Evolutionary conservation across 2,113 vertebrate species (phyloP), one percentile per base, ranked within the genome.

Genomic region (Regulus satrapa): DNA sequence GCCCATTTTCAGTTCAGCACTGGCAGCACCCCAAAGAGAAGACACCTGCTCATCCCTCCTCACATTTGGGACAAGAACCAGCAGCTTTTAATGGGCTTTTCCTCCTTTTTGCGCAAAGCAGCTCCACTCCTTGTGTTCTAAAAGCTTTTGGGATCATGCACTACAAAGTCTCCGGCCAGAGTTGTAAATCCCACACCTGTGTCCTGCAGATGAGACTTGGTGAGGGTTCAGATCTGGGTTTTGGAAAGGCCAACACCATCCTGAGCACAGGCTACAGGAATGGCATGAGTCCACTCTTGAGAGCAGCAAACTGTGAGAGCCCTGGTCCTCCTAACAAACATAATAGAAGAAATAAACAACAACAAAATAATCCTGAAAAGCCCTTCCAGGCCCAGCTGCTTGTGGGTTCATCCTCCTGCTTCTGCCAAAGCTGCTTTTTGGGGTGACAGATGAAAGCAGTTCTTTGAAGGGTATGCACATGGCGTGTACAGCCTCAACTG

Each of bases 1-100:
- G 38, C 25, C 5, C 1, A 8, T 58, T 40, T 52, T 32, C 72
- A 28, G 71, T 3, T 40, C 25, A 2, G 26, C 12, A 2, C 46
- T 16, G 9, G 52, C 48, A 43, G 71, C 83, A 21, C 15, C 55
- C 64, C 5, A 5, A 16, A 1, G 20, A 46, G 28, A 34, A 16
- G n/a, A 31, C 20, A 14, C 2, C 0, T 13, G 13, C 28, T 67
- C 6, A 0, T 40, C 67, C 52, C 24, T 51, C 25, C 54, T 18
- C 14, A 41, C 5, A 1, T 3, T 0, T 10, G 29, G 71, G 56
- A 56, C 2, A 12, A 34, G 46, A 28, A 40, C 25, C 11, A 77
- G 18, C 29, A 32, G 19, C 36, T 73, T 36, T 10, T 5, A 8
- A 3, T 5, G 34, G 36, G 45, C 24, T 64, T 66, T 23, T 10